Evolutionary conservation across 2,888 invertebrate species (phyloP).

Genomic region (Erebia ligea): DNA sequence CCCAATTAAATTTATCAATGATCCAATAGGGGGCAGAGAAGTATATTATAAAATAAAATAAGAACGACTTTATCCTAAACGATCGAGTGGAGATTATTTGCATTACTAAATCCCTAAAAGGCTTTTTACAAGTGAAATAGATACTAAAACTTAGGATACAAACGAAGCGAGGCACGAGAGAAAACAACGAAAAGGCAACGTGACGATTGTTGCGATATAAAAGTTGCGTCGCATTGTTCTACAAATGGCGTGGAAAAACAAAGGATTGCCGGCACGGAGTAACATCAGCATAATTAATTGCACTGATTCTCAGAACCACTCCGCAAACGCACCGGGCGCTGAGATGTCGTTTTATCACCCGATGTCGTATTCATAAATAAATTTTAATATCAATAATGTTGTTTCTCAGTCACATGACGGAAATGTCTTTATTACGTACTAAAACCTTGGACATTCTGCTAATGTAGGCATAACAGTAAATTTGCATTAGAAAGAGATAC

Average conservation of each 20-base stretch:
- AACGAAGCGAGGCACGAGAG: slow-evolving; percentile 10
- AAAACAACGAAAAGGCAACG: slow-evolving; percentile 57
- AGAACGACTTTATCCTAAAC: not conserved
- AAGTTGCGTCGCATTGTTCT: slow-evolving; percentile 74
- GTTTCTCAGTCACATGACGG: slow-evolving; percentile 41
- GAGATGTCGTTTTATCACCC: slow-evolving; percentile 71
- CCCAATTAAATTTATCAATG: too few relatives aligned
- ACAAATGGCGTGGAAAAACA: slow-evolving; percentile 74
- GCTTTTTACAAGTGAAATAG: not conserved
- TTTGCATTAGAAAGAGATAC: slow-evolving; percentile 22
- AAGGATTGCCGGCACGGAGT: slow-evolving; percentile 57
- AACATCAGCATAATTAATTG: slow-evolving; percentile 77
- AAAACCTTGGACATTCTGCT: slow-evolving; percentile 23
- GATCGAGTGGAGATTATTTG: not conserved
- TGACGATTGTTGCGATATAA: slow-evolving; percentile 68
- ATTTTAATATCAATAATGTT: slow-evolving; percentile 49
- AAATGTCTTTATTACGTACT: slow-evolving; percentile 48
- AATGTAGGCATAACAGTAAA: slow-evolving; percentile 29
- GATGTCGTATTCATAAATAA: slow-evolving; percentile 65
- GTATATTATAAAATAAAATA: not conserved
- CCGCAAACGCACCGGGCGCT: slow-evolving; percentile 58
- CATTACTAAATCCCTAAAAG: not conserved
- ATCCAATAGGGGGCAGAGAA: too few relatives aligned
- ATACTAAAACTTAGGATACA: not conserved
- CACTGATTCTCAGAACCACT: slow-evolving; percentile 71